Conservation (phyloP, 2,797 vertebrate species). For the Sciaenops ocellatus region DNA sequence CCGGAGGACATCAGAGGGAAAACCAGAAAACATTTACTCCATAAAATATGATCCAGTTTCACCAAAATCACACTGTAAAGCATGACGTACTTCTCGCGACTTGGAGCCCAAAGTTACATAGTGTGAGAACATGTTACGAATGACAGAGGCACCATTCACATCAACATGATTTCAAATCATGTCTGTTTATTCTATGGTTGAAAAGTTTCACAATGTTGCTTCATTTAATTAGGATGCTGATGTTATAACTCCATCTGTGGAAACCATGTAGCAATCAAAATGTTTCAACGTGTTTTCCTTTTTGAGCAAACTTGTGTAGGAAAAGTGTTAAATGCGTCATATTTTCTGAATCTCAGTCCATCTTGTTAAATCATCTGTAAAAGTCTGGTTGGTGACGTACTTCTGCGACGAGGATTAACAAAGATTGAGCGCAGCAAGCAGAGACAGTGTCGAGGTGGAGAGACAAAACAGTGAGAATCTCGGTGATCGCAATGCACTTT, state of each 20-base stretch:
- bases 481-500: conserved; percentile 26
- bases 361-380: neutral
- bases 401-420: conserved; percentile 24
- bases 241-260: neutral
- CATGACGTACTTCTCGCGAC: no score
- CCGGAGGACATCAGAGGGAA: no score
- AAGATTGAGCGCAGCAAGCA: conserved; percentile 8
- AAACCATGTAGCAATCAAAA: neutral
- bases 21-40: no score
- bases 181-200: no score
- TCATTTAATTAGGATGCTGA: neutral
- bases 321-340: neutral
- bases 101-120: no score
- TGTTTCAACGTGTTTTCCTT: neutral
- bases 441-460: neutral
- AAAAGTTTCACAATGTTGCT: no score
- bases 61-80: no score
- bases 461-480: conserved; percentile 15
- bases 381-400: neutral
- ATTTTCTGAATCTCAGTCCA: neutral
- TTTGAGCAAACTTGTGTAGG: neutral
- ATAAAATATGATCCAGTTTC: no score
- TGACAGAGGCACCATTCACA: no score
- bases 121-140: no score
- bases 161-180: no score